Percentiles rank a stretch among this genome's conserved stretches.
These are phyloP conservation scores for Trichonephila inaurata DNA, from an alignment of 1,140 invertebrate genomes.

Conservation along the genomic window DNA sequence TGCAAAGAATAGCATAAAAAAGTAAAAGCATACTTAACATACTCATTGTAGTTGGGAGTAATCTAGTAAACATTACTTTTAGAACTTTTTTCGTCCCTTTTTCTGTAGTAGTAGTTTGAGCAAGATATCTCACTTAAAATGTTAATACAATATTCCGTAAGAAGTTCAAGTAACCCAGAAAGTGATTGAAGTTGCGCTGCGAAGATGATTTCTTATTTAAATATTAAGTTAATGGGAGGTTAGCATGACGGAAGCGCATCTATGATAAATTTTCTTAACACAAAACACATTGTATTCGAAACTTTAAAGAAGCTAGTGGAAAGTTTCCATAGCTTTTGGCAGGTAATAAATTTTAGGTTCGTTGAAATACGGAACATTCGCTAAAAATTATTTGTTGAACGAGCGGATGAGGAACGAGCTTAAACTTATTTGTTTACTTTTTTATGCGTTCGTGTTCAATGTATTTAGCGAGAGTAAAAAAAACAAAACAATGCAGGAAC, in stretches of 20 bases:
- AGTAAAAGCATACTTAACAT: no score
- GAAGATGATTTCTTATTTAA: conserved; percentile 27
- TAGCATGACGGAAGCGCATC: conserved; percentile 5
- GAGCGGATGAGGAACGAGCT: neutral
- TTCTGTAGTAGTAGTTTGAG: no score
- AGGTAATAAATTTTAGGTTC: conserved; percentile 38
- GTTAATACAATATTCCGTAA: neutral
- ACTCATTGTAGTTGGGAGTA: no score
- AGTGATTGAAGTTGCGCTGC: neutral
- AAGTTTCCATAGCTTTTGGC: conserved; percentile 38
- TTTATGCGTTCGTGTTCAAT: neutral
- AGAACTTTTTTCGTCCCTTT: no score
- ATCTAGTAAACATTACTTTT: no score
- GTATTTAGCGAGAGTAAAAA: neutral
- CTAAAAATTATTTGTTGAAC: neutral
- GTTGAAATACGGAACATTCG: conserved; percentile 36
- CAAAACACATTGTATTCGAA: neutral
- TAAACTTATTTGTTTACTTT: conserved; percentile 30
- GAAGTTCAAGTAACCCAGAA: neutral
- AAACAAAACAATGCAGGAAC: neutral
- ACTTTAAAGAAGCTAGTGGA: neutral
- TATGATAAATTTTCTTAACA: conserved; percentile 16
- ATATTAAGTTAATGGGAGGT: conserved; percentile 42
- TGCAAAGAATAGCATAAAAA: no score
- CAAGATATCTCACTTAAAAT: no score